Percentiles rank a stretch among this genome's conserved stretches.
phyloP scores from a whole-genome alignment of 2,113 vertebrate genomes.

The Ammospiza nelsoni region DNA sequence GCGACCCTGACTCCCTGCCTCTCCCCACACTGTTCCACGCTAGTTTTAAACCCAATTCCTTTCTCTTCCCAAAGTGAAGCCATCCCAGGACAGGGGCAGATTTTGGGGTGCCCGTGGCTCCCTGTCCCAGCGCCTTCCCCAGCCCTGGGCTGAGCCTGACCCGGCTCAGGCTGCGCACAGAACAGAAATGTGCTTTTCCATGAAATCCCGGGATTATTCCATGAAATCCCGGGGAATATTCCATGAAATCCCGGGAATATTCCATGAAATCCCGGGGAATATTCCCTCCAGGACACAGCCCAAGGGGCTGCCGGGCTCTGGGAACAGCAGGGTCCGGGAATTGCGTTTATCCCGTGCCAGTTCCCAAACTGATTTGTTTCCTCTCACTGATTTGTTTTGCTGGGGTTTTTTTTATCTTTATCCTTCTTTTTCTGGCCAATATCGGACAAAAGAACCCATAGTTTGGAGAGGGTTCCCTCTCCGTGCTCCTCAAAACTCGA shows the following conservation, averaged over 20 bases:
- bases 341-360: not conserved
- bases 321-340: not conserved
- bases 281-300: not conserved
- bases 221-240: too few relatives aligned
- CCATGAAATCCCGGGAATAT: not conserved
- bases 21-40: not conserved
- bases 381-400: not conserved
- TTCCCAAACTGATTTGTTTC: not conserved
- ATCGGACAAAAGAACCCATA: not conserved
- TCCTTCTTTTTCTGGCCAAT: not conserved
- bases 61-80: fast-evolving
- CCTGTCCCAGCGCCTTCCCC: not conserved
- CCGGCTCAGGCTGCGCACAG: not conserved
- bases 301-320: not conserved
- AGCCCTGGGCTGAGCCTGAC: not conserved
- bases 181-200: not conserved
- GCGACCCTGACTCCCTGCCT: not conserved
- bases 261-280: not conserved
- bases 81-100: not conserved
- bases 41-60: not conserved
- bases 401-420: not conserved
- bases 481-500: not conserved
- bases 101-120: fast-evolving
- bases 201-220: not conserved
- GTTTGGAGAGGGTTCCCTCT: not conserved